Evolutionary conservation across 2,797 vertebrate genomes (phyloP), one percentile per base, ranked within the genome.

Genomic region (Sebastes diploproa): DNA sequence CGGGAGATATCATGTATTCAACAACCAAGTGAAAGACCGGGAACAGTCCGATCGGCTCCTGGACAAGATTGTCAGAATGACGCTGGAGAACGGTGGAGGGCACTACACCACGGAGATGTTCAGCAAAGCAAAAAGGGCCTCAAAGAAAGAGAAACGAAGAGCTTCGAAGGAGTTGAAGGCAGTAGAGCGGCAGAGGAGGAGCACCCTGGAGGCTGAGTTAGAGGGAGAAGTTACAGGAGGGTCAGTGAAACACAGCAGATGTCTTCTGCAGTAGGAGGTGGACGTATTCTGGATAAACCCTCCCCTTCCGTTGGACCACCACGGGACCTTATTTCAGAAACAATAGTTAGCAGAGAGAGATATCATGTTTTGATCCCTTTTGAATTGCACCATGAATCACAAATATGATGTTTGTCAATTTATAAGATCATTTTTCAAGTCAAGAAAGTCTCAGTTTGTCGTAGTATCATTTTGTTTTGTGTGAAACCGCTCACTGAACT

Each of bases 1-100:
- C 0, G 70, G 80, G 50, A 80, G 86, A 50, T 91, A 90, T 13
- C 85, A 90, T 9, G 87, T 90, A 54, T 82, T 92, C 76, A 86
- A 86, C 77, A 92, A 91, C 32, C 61, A 61, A 14, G 61, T 11
- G 2, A 18, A 22, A 3, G 36, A 81, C 20, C 73, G 11, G 10
- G 32, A 25, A 0, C 89, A 92, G 61, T 23, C 12, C 1, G 1
- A 12, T 3, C 62, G 84, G 56, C 88, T 92, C 2, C 23, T 90
- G 30, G 86, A 88, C 2, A 88, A 91, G 50, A 73, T 92, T 0
- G 61, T 73, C 14, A 56, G 2, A 22, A 84, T 90, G 50, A 60
- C 32, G 13, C 2, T 36, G 23, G 66, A 85, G 29, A 91, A 93
- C 3, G 34, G 32, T 0, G 85, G 82, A 9, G 38, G 66, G 4